These are phyloP conservation scores for Rhodophaea formosa DNA, from an alignment of 2,888 invertebrate genomes.

Conservation along the genomic window DNA sequence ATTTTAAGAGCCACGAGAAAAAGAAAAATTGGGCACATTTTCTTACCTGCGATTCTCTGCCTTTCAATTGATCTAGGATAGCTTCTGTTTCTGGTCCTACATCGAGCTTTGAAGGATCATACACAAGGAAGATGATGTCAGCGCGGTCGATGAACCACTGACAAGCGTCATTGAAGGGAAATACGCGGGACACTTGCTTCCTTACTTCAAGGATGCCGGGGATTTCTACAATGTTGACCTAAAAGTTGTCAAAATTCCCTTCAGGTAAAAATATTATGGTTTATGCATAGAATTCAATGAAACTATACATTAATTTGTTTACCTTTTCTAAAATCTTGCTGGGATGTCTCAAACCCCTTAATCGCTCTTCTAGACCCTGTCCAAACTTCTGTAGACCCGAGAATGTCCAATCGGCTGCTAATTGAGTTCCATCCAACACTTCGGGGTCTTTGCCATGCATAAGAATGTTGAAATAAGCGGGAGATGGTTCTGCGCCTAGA, in stretches of 20 bases:
- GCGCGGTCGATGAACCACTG: constrained; percentile 99
- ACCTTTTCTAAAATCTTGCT: constrained; percentile 94
- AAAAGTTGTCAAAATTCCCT: constrained; percentile 26
- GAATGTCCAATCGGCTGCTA: constrained; percentile 97
- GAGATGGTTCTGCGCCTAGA: constrained; percentile 95
- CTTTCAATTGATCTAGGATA: constrained; percentile 96
- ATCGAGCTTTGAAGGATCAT: constrained; percentile 97
- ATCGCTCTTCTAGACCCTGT: constrained; percentile 93
- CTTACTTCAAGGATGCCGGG: constrained; percentile 97
- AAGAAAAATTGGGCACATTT: constrained; percentile 5
- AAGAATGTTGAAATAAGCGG: constrained; percentile 94
- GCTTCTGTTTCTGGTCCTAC: constrained; percentile 97
- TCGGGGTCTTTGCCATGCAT: constrained; percentile 93
- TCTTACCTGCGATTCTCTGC: constrained; percentile 92
- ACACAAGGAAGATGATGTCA: constrained; percentile 96
- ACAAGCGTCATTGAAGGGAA: constrained; percentile 97
- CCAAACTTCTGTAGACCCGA: constrained; percentile 97
- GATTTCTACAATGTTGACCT: constrained; percentile 98
- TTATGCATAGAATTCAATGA: not conserved
- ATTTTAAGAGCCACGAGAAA: not conserved
- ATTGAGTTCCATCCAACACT: constrained; percentile 93
- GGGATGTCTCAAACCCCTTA: constrained; percentile 90
- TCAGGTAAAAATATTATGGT: not conserved
- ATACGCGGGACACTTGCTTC: constrained; percentile 94
- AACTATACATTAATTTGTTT: constrained; percentile 21